A percentile compares a stretch with the other conserved stretches of the same genome.
phyloP scores from a whole-genome alignment of 1,140 invertebrate genomes.

The Liolophura sinensis region DNA sequence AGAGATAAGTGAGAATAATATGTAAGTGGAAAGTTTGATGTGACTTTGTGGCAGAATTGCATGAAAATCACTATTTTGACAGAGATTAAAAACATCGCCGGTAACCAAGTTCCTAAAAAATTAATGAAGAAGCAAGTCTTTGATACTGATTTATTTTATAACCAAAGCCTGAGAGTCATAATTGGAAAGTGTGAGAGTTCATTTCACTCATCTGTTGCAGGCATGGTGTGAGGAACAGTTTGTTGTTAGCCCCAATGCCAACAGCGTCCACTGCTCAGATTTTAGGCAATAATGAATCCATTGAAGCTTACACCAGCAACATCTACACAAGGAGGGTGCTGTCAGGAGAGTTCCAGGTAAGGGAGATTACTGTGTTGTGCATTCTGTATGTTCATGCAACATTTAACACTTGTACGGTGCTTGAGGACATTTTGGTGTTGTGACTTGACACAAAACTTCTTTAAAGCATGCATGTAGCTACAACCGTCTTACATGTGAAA shows the following conservation, averaged over 20 bases:
- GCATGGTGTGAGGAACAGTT: conserved; percentile 91
- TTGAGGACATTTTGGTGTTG: no score
- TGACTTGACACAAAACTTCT: no score
- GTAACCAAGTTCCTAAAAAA: no score
- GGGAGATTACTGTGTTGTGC: neutral
- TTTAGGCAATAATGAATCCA: conserved; percentile 97
- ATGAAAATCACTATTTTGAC: no score
- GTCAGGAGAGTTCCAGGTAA: conserved; percentile 81
- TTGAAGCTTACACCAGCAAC: conserved; percentile 98
- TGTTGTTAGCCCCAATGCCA: conserved; percentile 97
- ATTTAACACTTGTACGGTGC: neutral
- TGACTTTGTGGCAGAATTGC: no score
- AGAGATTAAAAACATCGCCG: no score
- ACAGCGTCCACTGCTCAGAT: conserved; percentile 99
- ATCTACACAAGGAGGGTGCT: conserved; percentile 93
- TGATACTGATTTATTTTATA: neutral
- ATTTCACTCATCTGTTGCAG: conserved; percentile 30
- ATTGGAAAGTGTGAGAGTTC: neutral
- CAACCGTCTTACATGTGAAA: no score
- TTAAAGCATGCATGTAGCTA: no score
- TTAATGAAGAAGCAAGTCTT: no score
- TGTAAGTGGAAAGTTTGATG: no score
- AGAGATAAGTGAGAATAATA: no score
- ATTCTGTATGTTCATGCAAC: neutral
- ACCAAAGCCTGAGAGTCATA: neutral